These are phyloP conservation scores for Porites rus DNA, from an alignment of 92 coral and sea anemone species.

Conservation along the genomic window DNA sequence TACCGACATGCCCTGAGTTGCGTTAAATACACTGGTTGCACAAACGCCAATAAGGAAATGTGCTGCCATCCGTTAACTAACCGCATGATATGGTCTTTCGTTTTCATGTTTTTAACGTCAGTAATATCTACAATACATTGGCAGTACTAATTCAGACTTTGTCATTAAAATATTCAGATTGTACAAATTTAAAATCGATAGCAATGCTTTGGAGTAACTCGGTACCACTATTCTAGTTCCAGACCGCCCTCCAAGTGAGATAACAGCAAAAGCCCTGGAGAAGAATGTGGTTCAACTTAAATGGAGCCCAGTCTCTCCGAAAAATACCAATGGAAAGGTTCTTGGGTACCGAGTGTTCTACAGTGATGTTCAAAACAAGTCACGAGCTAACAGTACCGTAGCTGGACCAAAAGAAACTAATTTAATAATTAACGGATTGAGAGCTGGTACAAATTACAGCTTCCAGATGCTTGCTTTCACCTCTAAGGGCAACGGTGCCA, in stretches of 20 bases:
- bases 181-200: no score
- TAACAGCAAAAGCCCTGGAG: neutral
- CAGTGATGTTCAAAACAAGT: neutral
- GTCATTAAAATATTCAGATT: no score
- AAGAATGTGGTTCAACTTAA: constrained; percentile 27
- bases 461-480: constrained; percentile 42
- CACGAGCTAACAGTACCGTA: neutral
- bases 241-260: constrained; percentile 36
- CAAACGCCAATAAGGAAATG: no score
- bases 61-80: no score
- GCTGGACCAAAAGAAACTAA: neutral
- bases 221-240: constrained; percentile 22
- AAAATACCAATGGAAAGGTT: constrained; percentile 47
- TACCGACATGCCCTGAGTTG: no score
- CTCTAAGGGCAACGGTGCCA: constrained; percentile 21
- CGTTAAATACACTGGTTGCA: no score
- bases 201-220: neutral
- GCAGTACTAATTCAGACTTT: no score
- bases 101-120: no score
- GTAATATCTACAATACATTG: no score
- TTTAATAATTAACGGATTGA: constrained; percentile 13
- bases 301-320: constrained; percentile 52
- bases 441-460: constrained; percentile 8
- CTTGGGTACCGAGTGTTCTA: constrained; percentile 51
- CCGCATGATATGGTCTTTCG: no score